Conservation (phyloP, 2,113 vertebrate species). For the Mohoua ochrocephala region DNA sequence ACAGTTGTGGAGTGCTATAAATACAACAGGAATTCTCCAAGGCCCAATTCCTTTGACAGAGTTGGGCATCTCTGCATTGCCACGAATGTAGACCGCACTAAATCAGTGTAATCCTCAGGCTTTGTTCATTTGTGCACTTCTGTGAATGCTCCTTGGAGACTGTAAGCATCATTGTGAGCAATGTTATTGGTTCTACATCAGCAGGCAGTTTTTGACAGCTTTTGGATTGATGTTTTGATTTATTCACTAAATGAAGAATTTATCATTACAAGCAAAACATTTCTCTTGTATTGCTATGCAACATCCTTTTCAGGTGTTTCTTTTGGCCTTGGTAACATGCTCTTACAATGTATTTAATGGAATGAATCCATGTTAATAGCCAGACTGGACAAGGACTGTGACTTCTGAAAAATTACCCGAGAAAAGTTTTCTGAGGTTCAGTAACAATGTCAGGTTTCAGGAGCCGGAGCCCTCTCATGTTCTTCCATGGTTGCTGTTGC, state of each 20-base stretch:
- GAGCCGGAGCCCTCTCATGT: background rate
- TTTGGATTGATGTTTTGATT: background rate
- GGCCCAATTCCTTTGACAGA: background rate
- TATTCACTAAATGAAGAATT: background rate
- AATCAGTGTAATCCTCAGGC: background rate
- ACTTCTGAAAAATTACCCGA: background rate
- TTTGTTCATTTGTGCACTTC: background rate
- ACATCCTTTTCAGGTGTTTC: background rate
- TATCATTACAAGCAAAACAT: background rate
- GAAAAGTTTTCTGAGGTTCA: background rate
- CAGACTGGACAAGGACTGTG: background rate
- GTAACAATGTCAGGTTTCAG: background rate
- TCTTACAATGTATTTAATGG: background rate
- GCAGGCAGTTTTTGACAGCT: background rate
- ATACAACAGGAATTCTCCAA: conserved; percentile 1
- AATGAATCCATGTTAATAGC: background rate
- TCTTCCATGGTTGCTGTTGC: background rate
- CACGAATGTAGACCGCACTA: background rate
- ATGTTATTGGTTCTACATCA: background rate
- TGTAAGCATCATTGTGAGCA: background rate
- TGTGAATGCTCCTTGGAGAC: background rate
- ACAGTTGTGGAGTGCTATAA: background rate
- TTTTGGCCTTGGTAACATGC: background rate
- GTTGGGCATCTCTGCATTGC: background rate
- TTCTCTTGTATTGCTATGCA: background rate